Conservation (phyloP, 2,113 vertebrate species). For the Lepus americanus region DNA sequence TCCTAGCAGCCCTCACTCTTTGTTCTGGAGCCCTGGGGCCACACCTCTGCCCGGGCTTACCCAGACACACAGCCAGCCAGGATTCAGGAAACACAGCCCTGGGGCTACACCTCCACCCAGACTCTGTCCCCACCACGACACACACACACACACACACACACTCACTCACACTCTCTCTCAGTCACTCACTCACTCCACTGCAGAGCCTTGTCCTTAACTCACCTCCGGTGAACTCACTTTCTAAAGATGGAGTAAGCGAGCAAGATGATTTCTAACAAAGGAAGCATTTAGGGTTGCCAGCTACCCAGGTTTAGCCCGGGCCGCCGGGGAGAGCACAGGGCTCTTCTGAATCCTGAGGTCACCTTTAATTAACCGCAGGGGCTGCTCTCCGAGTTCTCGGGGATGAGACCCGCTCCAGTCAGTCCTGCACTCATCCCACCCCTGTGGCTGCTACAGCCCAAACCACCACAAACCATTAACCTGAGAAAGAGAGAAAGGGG, state of each 20-base stretch:
- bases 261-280: slow-evolving; percentile 80
- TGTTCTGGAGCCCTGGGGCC: neutral
- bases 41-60: neutral
- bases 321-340: slow-evolving; percentile 66
- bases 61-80: neutral
- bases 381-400: neutral
- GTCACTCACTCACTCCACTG: slow-evolving; percentile 7
- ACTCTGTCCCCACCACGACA: neutral
- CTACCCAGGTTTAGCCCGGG: slow-evolving; percentile 76
- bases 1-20: neutral
- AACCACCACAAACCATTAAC: slow-evolving; percentile 1
- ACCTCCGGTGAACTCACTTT: slow-evolving; percentile 77
- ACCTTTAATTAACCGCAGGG: slow-evolving; percentile 70
- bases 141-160: neutral
- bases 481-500: slow-evolving; percentile 36
- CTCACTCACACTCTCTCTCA: too few species aligned
- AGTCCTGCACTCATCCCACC: neutral
- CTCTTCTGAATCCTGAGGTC: slow-evolving; percentile 72
- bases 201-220: slow-evolving; percentile 76
- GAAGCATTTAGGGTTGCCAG: slow-evolving; percentile 82
- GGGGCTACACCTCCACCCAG: neutral
- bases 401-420: neutral
- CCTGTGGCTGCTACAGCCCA: slow-evolving; percentile 1
- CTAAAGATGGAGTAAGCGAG: slow-evolving; percentile 72
- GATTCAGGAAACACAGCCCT: neutral